Percentiles rank a stretch among this genome's conserved stretches.
These are phyloP conservation scores for Mellivora capensis DNA, from an alignment of 2,113 vertebrate genomes.

Conservation along the genomic window DNA sequence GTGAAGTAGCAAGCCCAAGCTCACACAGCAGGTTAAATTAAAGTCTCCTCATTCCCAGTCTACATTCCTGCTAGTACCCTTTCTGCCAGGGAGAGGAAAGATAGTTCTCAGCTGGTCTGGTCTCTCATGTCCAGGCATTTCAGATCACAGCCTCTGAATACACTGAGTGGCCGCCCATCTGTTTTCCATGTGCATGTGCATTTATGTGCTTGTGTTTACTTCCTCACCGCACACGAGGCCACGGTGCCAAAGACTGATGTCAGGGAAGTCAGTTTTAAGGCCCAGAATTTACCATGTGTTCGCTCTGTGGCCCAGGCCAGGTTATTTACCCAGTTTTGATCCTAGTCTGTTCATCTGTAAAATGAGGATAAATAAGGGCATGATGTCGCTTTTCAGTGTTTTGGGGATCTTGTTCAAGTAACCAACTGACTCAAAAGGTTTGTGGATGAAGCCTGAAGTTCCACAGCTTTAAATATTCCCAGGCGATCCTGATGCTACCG, in stretches of 20 bases:
- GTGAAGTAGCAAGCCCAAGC: not conserved
- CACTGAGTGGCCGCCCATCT: fast-evolving
- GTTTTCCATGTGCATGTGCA: fast-evolving
- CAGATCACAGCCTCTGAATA: not conserved
- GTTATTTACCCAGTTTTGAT: not conserved
- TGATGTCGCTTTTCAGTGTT: not conserved
- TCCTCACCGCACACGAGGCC: fast-evolving
- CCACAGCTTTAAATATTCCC: not conserved
- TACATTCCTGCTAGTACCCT: not conserved
- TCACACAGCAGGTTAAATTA: not conserved
- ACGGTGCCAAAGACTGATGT: not conserved
- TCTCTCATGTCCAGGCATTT: not conserved
- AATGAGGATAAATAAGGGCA: not conserved
- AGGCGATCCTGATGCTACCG: not conserved
- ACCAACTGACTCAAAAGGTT: not conserved
- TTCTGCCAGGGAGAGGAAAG: not conserved
- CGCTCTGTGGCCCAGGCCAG: not conserved
- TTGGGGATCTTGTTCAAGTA: not conserved
- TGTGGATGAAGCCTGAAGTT: not conserved
- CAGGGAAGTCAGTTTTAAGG: not conserved
- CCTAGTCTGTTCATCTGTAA: not conserved
- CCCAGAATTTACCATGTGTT: not conserved
- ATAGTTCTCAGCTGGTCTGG: not conserved
- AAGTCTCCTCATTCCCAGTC: not conserved
- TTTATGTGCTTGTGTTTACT: too few species aligned